Evolutionary conservation across 2,888 invertebrate genomes (phyloP).

Genomic region (Smittia aterrima): DNA sequence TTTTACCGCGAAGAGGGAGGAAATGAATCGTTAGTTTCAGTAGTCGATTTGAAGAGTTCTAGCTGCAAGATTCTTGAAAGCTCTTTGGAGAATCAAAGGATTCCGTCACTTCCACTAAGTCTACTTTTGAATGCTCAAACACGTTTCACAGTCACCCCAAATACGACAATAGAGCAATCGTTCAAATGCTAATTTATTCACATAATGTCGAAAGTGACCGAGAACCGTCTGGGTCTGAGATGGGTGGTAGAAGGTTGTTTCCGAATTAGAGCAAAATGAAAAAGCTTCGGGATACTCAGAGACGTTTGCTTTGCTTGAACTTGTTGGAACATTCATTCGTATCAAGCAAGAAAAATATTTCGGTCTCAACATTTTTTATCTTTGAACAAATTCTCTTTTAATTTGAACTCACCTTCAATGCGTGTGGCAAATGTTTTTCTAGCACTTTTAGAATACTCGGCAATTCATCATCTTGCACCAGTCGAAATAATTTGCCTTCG

Average conservation of each 20-base stretch:
- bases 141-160: no score
- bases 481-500: constrained; percentile 84
- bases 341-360: not conserved
- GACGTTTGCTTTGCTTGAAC: not conserved
- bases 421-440: constrained; percentile 79
- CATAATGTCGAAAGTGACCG: not conserved
- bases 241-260: not conserved
- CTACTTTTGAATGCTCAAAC: not conserved
- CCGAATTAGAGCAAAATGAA: not conserved
- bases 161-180: no score
- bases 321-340: not conserved
- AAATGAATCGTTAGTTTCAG: not conserved
- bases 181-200: not conserved
- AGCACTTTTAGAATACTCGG: constrained; percentile 77
- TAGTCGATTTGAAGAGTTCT: not conserved
- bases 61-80: no score
- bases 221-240: not conserved
- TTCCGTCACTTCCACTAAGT: not conserved
- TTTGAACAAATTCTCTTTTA: not conserved
- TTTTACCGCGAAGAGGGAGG: not conserved
- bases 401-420: constrained; percentile 68
- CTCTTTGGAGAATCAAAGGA: no score
- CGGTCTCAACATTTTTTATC: not conserved
- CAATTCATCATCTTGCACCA: constrained; percentile 81
- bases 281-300: not conserved